These are phyloP conservation scores for Cebus imitator DNA, from an alignment of 2,113 vertebrate species.

Conservation along the genomic window DNA sequence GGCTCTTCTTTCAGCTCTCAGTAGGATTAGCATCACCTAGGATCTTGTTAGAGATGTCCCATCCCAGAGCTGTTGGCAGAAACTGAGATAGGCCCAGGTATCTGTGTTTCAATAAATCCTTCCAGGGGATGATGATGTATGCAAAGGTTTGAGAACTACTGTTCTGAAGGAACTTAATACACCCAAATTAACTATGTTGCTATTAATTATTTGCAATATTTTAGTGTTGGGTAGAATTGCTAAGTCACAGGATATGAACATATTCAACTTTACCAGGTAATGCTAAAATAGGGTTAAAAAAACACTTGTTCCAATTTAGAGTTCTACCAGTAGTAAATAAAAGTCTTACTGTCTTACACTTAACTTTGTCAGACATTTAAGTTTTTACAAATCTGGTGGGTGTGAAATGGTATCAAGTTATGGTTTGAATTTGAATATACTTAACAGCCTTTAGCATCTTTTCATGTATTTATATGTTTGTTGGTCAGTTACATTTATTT, in stretches of 20 bases:
- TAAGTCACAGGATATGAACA: neutral
- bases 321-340: neutral
- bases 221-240: neutral
- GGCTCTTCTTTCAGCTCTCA: neutral
- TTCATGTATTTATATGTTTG: neutral
- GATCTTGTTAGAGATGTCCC: neutral
- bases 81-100: neutral
- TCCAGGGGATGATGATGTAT: neutral
- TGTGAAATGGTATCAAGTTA: neutral
- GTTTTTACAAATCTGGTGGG: neutral
- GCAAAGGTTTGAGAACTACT: neutral
- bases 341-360: neutral
- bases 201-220: slow-evolving; percentile 21
- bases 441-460: neutral
- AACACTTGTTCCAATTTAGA: neutral
- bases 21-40: neutral
- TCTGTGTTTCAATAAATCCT: neutral
- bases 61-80: neutral
- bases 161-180: neutral
- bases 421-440: neutral
- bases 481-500: neutral
- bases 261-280: neutral
- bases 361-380: neutral
- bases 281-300: slow-evolving; percentile 4
- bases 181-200: neutral